Base-by-base conservation (phyloP, 1,140 invertebrate genomes). In the Zaprionus inermis region DNA sequence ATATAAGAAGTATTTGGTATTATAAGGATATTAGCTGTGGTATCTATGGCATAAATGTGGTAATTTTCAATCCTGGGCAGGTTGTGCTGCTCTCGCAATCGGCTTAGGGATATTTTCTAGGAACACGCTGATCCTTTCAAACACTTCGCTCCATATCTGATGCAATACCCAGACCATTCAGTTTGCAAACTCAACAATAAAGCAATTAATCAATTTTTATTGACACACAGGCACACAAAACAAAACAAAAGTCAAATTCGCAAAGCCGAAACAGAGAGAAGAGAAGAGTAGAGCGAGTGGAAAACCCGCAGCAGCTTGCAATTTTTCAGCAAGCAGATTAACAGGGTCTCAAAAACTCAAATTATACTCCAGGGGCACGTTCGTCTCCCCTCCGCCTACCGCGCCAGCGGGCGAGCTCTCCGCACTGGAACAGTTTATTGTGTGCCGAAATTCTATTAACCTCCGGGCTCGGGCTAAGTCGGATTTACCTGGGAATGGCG, bases 181-280 rank as follows among this genome's bases (percentile, higher is more conserved):
- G 30, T 1, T 24, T 16, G 18, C 44, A 14, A 63, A 71, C 49
- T 66, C 61, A 72, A 88, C 84, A 83, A 88, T 83, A 72, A 72
- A 76, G 79, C 83, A 88, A 88, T 89, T 89, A 89, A 89, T 89
- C 84, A 89, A 90, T 79, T 89, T 89, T 84, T 81, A 84, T 89
- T 84, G 80, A 81, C 78, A 80, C 63, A 68, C 44, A 83, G 28
- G 77, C 65, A 81, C 77, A 74, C 65, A 81, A 74, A 74, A 68
- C 69, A 61, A 65, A 58, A 34, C 32, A 66, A 52, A 73, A 54
- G 16, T 58, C 60, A 72, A 77, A 83, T 84, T 72, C 66, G 76
- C 75, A 70, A 78, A 65, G 68, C 59, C 61, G 24, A 24, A 59
- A 46, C 49, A 28, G 46, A 79, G 32, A 65, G 49, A 28, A 38